These are phyloP conservation scores for Mythimna impura DNA, from an alignment of 2,888 invertebrate species.

Conservation along the genomic window DNA sequence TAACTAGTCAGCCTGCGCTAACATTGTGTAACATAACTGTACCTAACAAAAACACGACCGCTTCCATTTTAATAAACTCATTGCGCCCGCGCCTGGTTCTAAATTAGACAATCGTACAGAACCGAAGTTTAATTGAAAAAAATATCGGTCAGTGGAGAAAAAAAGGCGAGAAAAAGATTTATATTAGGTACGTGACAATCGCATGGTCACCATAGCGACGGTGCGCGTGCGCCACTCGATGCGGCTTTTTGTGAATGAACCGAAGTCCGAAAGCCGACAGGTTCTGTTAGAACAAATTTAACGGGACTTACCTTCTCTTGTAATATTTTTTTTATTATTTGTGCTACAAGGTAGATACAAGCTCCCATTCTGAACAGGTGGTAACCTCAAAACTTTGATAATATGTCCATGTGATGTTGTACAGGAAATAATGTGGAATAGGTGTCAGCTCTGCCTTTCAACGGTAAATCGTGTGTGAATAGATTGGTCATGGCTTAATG, in stretches of 20 bases:
- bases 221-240: constrained; percentile 82
- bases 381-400: constrained; percentile 62
- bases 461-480: constrained; percentile 38
- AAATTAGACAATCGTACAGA: constrained; percentile 60
- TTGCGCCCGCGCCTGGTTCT: constrained; percentile 48
- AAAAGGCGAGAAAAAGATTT: constrained; percentile 69
- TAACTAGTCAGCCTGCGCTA: constrained; percentile 30
- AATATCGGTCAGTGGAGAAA: constrained; percentile 66
- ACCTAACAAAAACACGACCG: constrained; percentile 53
- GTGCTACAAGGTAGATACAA: constrained; percentile 68
- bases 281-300: constrained; percentile 87
- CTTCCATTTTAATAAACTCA: constrained; percentile 63
- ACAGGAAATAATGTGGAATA: constrained; percentile 52
- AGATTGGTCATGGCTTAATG: constrained; percentile 32
- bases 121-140: constrained; percentile 65
- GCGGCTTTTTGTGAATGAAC: constrained; percentile 87
- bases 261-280: constrained; percentile 78
- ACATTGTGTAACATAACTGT: constrained; percentile 64
- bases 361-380: constrained; percentile 67
- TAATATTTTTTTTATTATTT: constrained; percentile 76
- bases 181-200: constrained; percentile 77
- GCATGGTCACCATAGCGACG: constrained; percentile 76
- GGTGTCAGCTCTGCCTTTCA: constrained; percentile 31
- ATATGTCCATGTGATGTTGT: constrained; percentile 53
- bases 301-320: constrained; percentile 79